Evolutionary conservation across 2,888 invertebrate species (phyloP).

Genomic region (Eupithecia abbreviata): DNA sequence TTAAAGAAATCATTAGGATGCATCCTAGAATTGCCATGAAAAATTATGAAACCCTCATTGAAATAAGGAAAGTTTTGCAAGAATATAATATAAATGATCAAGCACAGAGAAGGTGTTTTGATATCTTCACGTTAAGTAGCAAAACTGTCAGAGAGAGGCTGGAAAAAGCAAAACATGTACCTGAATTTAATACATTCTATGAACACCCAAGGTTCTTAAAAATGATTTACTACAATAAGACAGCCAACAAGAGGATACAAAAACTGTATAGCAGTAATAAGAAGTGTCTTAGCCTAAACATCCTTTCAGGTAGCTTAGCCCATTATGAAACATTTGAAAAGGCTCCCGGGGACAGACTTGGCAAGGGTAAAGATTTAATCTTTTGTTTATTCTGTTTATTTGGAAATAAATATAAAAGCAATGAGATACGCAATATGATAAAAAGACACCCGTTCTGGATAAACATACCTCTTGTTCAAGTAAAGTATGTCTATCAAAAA

Average conservation of each 20-base stretch:
- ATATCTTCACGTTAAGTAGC: slow-evolving; percentile 72
- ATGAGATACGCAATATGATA: slow-evolving; percentile 58
- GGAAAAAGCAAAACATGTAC: slow-evolving; percentile 64
- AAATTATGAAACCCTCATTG: slow-evolving; percentile 61
- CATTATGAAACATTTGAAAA: slow-evolving; percentile 74
- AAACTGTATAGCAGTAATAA: slow-evolving; percentile 68
- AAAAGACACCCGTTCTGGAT: slow-evolving; percentile 78
- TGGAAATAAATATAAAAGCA: slow-evolving; percentile 57
- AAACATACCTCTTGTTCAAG: slow-evolving; percentile 73
- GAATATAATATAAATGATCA: slow-evolving; percentile 69
- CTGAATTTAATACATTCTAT: slow-evolving; percentile 70
- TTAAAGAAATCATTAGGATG: slow-evolving; percentile 73
- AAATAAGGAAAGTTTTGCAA: slow-evolving; percentile 67
- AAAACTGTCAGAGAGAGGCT: slow-evolving; percentile 68
- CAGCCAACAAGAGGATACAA: slow-evolving; percentile 64
- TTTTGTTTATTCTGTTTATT: slow-evolving; percentile 69
- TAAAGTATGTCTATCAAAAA: slow-evolving; percentile 67
- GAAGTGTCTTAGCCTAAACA: slow-evolving; percentile 74
- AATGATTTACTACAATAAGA: slow-evolving; percentile 75
- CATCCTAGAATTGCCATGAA: slow-evolving; percentile 72
- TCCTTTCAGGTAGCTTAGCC: slow-evolving; percentile 71
- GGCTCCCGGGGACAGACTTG: slow-evolving; percentile 73
- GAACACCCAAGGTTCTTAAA: slow-evolving; percentile 76
- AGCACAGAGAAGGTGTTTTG: slow-evolving; percentile 75
- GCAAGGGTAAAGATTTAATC: slow-evolving; percentile 75